Base-by-base conservation (phyloP, 1,140 invertebrate genomes). In the Trachymyrmex cornetzi region DNA sequence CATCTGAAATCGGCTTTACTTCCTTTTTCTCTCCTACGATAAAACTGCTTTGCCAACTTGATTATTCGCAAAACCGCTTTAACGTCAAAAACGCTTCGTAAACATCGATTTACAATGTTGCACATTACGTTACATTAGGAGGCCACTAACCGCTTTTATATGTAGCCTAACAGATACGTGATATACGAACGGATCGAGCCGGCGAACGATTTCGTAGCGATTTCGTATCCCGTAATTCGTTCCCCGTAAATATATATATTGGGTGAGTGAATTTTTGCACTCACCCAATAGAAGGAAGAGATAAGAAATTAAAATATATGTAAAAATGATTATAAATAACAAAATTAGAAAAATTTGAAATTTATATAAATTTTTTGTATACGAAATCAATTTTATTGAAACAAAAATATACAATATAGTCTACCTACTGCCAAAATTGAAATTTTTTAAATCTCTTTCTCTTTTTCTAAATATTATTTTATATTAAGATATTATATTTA, bases 21-120 rank as follows among this genome's bases (percentile, higher is more conserved):
- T 53, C 19, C 11, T n/a, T 64, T 81, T 66, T 71, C 38, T 24
- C 12, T 44, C 22, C n/a, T 22, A n/a, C 34, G 24, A n/a, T 27
- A 81, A 71, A 44, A 38, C 11, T 38, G 34, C 7, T 79, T 66
- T 66, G 75, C 16, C 57, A 19, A 12, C 34, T 48, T n/a, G 3
- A 30, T 66, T 30, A 27, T 27, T 66, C 19, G 61, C 77, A 79
- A 24, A 79, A n/a, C 27, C 24, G 22, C 24, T 79, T 66, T 85
- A 57, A 27, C 38, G 14, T 5, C 22, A 44, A n/a, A 50, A 61
- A 61, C 24, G 53, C 61, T 22, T 50, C 55, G 77, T 55, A 66
- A 74, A 85, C 81, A 85, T 34, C 66, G 44, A 85, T 77, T 88
- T 84, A 71, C 22, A 57, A 82, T 66, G 55, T 77, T 77, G 44